Base-by-base conservation (phyloP, 2,888 invertebrate species). In the Tromatobia lineatoria region DNA sequence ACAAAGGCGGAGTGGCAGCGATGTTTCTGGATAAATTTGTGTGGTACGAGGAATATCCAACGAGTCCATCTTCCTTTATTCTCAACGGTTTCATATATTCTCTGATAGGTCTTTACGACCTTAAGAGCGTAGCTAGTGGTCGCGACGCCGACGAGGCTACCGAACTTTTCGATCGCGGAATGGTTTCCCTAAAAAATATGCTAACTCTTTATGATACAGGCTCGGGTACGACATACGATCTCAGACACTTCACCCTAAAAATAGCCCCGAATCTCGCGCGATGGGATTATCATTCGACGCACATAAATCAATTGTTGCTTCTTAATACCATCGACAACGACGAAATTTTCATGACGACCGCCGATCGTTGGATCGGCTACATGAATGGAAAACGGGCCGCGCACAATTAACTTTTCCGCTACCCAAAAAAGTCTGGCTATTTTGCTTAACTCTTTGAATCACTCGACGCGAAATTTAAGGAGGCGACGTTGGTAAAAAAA, bases 11-110 rank as follows among this genome's bases (percentile, higher is more conserved):
- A 3, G 98, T 99, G 6, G 95, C 97, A 87, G 97, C 98, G 0
- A 94, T 95, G 88, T 99, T 98, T 94, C 95, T 98, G 94, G 97
- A 97, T 89, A 96, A 96, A 93, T 97, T 96, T 91, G 95, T 97
- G 76, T 99, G 99, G 99, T 99, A 99, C 93, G 99, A 99, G 93
- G 99, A 99, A 93, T 99, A 99, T 94, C 99, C 99, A 0, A 99
- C 99, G 0, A 96, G 96, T 76, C 99, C 99, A 0, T 96, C 98
- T 4, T 96, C 98, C 0, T 99, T 98, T 94, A 99, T 99, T 13
- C 96, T 99, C 29, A 99, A 99, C 94, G 99, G 99, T 59, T 99
- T 99, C 94, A 98, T 99, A 90, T 99, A 99, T 94, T 98, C 99
- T 0, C 95, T 99, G 8, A 95, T 99, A 80, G 99, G 99, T 0